Evolutionary conservation across 2,888 invertebrate species (phyloP), one percentile per base, ranked within the genome.

Genomic region (Pterostichus madidus): DNA sequence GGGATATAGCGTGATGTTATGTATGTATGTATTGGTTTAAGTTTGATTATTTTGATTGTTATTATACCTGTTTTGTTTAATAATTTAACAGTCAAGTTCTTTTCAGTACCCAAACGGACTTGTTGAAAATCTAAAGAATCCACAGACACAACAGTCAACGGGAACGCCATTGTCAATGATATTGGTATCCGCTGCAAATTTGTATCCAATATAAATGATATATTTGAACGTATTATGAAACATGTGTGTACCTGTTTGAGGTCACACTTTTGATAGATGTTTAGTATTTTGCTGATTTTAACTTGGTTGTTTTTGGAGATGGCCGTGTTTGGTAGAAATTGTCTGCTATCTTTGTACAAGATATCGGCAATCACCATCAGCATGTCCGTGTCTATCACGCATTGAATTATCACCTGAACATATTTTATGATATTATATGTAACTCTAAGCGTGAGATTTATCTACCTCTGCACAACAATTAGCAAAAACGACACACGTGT

Each of bases 61-160:
- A 64, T 10, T 64, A 64, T 64, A 75, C 75, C n/a, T 75, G 75
- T 75, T 75, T 49, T 24, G 32, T 75, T 75, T 2, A 10, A 13
- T 17, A 75, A 6, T 52, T 49, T 75, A 8, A 75, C 17, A 7
- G n/a, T 49, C 32, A 75, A 52, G 52, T 15, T 32, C 11, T 75
- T 75, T n/a, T 32, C 52, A 0, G 31, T 75, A 5, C 39, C 52
- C 11, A 75, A 31, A 10, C 24, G 11, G 5, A 75, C 75, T 32
- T 75, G 24, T 11, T 31, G n/a, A 15, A 75, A 75, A 2, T 49
- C 13, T 13, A 75, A 52, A 4, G 11, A 5, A 2, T 75, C 13
- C 10, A 13, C n/a, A 7, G 75, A 13, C 7, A 75, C 6, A 5
- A 31, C 13, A n/a, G 52, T 75, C 13, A 31, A 2, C 0, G 75